A percentile compares a stretch with the other conserved stretches of the same genome.
phyloP scores from a whole-genome alignment of 2,113 vertebrate species.

The Candoia aspera region DNA sequence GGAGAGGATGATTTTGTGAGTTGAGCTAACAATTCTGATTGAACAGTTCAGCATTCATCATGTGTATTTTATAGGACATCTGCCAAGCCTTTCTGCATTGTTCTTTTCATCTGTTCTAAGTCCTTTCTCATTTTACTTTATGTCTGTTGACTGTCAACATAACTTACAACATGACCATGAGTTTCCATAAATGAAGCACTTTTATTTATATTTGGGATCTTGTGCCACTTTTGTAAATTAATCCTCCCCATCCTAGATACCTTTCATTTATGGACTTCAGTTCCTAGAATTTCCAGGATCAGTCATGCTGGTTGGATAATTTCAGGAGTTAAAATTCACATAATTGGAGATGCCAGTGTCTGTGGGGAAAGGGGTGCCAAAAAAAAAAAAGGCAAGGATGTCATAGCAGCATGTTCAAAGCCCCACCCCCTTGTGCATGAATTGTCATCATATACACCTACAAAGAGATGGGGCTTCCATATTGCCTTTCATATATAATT shows the following conservation, averaged over 20 bases:
- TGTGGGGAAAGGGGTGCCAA: not conserved
- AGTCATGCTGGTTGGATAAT: not conserved
- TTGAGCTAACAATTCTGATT: conserved; percentile 22
- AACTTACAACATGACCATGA: not conserved
- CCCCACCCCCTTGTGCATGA: not conserved
- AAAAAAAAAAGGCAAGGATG: not conserved
- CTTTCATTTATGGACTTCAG: not conserved
- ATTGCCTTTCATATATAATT: not conserved
- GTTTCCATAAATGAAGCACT: not conserved
- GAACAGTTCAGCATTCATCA: not conserved
- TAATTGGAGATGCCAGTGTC: not conserved
- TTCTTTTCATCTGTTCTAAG: not conserved
- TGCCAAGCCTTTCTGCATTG: not conserved
- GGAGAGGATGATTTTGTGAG: conserved; percentile 86
- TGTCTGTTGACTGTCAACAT: not conserved
- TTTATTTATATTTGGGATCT: not conserved
- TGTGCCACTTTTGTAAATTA: not conserved
- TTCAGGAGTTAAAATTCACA: not conserved
- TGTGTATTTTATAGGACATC: not conserved
- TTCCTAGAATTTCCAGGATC: not conserved
- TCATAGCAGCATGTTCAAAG: not conserved
- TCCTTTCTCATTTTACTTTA: not conserved
- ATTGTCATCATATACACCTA: not conserved
- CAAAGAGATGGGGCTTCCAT: not conserved
- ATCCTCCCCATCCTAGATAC: not conserved